These are phyloP conservation scores for Phymanthus crucifer DNA, from an alignment of 92 coral and sea anemone species.

Conservation along the genomic window DNA sequence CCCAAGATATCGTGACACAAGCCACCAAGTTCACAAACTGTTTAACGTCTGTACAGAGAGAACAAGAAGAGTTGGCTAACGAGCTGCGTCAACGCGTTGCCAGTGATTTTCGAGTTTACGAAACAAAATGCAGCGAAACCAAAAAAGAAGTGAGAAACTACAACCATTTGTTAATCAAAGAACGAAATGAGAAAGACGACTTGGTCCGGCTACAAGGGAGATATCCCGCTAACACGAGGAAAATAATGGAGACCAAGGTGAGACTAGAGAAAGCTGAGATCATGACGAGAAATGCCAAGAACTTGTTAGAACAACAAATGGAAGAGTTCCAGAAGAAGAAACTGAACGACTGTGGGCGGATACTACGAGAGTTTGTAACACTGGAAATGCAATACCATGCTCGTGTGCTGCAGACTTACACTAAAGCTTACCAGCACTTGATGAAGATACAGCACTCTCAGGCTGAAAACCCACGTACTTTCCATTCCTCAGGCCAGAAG, in stretches of 20 bases:
- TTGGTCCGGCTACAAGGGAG: constrained; percentile 51
- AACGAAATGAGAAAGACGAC: constrained; percentile 41
- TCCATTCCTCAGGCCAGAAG: background rate
- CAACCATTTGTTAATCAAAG: constrained; percentile 48
- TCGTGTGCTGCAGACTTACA: constrained; percentile 68
- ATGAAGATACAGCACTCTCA: constrained; percentile 15
- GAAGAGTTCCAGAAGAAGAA: constrained; percentile 61
- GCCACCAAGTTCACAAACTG: constrained; percentile 44
- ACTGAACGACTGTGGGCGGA: constrained; percentile 48
- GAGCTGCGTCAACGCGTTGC: constrained; percentile 33
- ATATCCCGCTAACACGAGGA: constrained; percentile 57
- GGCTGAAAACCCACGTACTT: background rate
- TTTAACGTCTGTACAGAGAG: constrained; percentile 38
- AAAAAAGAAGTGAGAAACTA: constrained; percentile 55
- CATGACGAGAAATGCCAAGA: constrained; percentile 39
- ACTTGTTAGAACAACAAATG: constrained; percentile 56
- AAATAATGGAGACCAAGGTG: constrained; percentile 60
- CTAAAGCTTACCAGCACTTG: constrained; percentile 56
- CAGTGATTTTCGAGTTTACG: constrained; percentile 52
- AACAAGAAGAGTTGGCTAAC: constrained; percentile 32
- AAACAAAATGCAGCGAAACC: constrained; percentile 65
- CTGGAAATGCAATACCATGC: constrained; percentile 85
- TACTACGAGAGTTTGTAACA: constrained; percentile 56
- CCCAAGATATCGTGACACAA: constrained; percentile 13
- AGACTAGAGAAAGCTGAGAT: constrained; percentile 59